A percentile compares a stretch with the other conserved stretches of the same genome.
Conservation (phyloP, 2,113 vertebrate genomes). For the Halichoerus grypus region DNA sequence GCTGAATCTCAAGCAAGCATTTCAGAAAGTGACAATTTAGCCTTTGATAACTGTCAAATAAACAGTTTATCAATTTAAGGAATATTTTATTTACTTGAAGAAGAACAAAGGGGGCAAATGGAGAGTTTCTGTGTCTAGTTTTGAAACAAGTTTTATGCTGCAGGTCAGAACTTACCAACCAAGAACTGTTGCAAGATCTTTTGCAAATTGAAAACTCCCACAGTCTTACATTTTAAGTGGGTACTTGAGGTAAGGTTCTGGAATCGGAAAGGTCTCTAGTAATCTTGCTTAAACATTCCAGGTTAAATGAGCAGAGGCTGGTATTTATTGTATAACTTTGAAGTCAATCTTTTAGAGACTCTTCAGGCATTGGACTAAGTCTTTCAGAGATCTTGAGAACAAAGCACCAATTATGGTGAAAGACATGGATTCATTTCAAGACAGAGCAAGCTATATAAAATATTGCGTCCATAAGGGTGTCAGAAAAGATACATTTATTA, state of each 20-base stretch:
- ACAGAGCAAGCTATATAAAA: neutral
- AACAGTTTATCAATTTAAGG: neutral
- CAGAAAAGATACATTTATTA: conserved; percentile 23
- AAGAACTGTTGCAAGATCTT: conserved; percentile 11
- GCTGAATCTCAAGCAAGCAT: neutral
- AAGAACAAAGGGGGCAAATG: neutral
- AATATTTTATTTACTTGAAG: conserved; percentile 27
- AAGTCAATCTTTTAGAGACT: conserved; percentile 28
- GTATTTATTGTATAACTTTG: neutral
- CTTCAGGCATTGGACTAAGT: neutral
- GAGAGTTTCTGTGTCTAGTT: neutral
- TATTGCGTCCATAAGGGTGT: neutral
- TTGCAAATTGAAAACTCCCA: conserved; percentile 39
- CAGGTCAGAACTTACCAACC: neutral
- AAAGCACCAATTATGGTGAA: neutral
- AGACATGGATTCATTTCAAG: neutral
- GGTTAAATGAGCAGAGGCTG: neutral
- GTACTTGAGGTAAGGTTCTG: neutral
- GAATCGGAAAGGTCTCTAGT: conserved; percentile 1
- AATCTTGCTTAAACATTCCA: conserved; percentile 43
- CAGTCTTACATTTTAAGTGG: conserved; percentile 40
- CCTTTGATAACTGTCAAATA: neutral
- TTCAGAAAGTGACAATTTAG: conserved; percentile 19
- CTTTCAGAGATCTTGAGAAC: conserved; percentile 23
- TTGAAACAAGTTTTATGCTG: neutral